These are phyloP conservation scores for Mustela lutreola DNA, from an alignment of 2,113 vertebrate species.

Conservation along the genomic window DNA sequence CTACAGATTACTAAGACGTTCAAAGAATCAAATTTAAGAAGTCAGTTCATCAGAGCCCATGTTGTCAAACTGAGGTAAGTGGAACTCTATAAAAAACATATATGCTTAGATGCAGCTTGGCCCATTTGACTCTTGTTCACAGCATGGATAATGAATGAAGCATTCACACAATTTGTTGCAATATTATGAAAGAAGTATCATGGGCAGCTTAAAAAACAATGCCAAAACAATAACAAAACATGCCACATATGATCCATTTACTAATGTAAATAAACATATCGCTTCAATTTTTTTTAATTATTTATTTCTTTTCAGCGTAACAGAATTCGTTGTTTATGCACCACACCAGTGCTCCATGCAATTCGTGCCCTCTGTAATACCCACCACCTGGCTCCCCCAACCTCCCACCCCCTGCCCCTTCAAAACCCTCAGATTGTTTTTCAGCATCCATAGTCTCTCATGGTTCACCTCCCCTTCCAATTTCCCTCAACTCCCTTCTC, in stretches of 20 bases:
- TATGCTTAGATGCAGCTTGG: not conserved
- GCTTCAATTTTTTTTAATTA: not conserved
- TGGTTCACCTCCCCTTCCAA: too few species aligned
- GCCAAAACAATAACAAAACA: not conserved
- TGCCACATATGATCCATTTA: not conserved
- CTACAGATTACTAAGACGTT: conserved; percentile 73
- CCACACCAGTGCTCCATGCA: too few species aligned
- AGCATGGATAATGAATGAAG: not conserved
- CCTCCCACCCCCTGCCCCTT: too few species aligned
- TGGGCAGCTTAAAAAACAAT: not conserved
- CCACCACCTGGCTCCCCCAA: too few species aligned
- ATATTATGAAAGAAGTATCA: conserved; percentile 6
- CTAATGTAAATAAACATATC: not conserved
- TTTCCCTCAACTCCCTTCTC: too few species aligned
- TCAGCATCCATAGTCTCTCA: too few species aligned
- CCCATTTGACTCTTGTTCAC: conserved; percentile 17
- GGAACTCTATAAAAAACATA: not conserved
- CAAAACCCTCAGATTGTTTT: too few species aligned
- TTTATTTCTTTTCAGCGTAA: too few species aligned
- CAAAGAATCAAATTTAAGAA: conserved; percentile 73
- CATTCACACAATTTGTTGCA: not conserved
- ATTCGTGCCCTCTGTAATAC: rapidly evolving
- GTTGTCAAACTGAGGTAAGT: conserved; percentile 82
- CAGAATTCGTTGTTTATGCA: too few species aligned
- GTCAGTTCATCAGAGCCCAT: conserved; percentile 75